These are phyloP conservation scores for Tolmerus cingulatus DNA, from an alignment of 2,888 invertebrate species.

Conservation along the genomic window DNA sequence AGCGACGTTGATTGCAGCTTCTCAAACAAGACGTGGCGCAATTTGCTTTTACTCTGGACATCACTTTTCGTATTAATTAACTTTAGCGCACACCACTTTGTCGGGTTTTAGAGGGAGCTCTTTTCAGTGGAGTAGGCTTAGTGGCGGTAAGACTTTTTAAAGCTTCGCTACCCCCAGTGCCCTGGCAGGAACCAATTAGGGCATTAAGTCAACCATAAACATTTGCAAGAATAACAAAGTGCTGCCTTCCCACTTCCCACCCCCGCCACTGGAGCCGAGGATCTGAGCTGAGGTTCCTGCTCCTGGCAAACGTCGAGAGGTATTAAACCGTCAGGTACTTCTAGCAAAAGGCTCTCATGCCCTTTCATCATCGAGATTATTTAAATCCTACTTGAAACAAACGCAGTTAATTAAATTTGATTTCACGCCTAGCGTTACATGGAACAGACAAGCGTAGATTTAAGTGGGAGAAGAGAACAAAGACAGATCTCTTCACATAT, in stretches of 20 bases:
- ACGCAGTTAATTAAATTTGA: not conserved
- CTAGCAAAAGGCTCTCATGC: not conserved
- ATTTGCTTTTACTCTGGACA: constrained; percentile 4
- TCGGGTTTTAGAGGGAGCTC: not conserved
- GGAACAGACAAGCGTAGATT: not conserved
- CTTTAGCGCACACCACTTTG: not conserved
- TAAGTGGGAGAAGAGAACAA: not conserved
- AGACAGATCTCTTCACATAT: not conserved
- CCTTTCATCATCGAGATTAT: not conserved
- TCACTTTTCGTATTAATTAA: constrained; percentile 5
- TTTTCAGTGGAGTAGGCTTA: not conserved
- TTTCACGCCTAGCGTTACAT: not conserved
- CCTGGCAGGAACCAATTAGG: not conserved
- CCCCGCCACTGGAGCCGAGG: not conserved
- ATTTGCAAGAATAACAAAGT: not conserved
- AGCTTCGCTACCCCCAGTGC: not conserved
- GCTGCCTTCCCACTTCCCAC: not conserved
- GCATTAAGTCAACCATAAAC: not conserved
- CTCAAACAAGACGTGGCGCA: not conserved
- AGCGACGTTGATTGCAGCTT: not conserved
- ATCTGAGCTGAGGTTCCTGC: not conserved
- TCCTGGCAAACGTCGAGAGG: not conserved
- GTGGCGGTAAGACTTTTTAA: not conserved
- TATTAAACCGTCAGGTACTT: not conserved
- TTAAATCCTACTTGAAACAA: not conserved